A percentile compares a stretch with the other conserved stretches of the same genome.
Evolutionary conservation across 2,113 vertebrate genomes (phyloP).

Genomic region (Erythrocercus mccallii): DNA sequence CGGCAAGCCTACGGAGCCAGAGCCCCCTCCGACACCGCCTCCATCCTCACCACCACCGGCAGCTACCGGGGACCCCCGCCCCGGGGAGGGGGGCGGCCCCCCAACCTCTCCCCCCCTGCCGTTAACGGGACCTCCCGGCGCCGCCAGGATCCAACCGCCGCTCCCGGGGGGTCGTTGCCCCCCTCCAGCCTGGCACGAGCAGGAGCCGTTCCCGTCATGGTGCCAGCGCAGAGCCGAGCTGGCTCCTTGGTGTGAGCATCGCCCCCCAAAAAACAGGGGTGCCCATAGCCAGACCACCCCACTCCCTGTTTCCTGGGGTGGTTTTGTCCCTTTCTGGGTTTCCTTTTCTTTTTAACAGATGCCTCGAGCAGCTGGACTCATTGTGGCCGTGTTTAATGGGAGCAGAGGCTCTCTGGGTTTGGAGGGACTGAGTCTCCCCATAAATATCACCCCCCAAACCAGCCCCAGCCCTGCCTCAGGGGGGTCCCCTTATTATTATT

Average conservation of each 20-base stretch:
- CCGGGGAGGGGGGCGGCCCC: neutral
- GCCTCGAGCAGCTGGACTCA: conserved; percentile 17
- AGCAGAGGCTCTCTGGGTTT: neutral
- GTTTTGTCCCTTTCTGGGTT: neutral
- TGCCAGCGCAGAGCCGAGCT: conserved; percentile 3
- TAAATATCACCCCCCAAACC: neutral
- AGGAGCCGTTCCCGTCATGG: neutral
- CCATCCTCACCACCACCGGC: conserved; percentile 11
- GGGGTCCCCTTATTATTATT: neutral
- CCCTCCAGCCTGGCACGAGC: neutral
- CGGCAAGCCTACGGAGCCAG: neutral
- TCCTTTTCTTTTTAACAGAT: neutral
- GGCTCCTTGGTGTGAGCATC: conserved; percentile 44
- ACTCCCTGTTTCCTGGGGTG: neutral
- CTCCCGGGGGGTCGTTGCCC: fast-evolving
- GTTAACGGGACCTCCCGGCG: neutral
- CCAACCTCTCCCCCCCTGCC: fast-evolving
- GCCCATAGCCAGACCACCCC: neutral
- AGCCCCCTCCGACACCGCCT: neutral
- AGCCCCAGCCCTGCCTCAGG: neutral
- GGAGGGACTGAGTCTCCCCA: neutral
- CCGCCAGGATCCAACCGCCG: fast-evolving
- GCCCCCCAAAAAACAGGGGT: neutral
- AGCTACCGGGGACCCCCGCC: neutral
- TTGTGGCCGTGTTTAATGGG: neutral